Conservation (phyloP, 1,140 invertebrate genomes). For the Latrodectus geometricus region DNA sequence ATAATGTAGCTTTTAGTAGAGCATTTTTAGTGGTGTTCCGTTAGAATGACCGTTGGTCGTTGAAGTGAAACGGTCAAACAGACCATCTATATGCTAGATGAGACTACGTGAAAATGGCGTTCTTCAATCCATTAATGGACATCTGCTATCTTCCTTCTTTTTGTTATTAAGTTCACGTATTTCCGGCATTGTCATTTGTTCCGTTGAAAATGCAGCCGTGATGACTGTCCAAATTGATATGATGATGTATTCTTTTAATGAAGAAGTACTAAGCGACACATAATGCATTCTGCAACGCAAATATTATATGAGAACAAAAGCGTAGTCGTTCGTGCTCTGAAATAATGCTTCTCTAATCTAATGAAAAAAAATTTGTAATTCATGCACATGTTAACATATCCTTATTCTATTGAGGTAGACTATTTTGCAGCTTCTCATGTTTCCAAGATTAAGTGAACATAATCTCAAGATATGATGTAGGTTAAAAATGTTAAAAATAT, state of each 20-base stretch:
- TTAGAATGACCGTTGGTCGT: slow-evolving; percentile 18
- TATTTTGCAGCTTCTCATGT: no score
- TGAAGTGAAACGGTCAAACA: slow-evolving; percentile 40
- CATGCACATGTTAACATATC: no score
- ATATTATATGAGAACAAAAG: no score
- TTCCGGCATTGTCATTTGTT: slow-evolving; percentile 3
- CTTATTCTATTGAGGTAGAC: no score
- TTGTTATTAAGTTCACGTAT: slow-evolving; percentile 16
- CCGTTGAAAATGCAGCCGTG: slow-evolving; percentile 10
- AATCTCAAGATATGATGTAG: no score
- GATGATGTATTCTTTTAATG: not conserved
- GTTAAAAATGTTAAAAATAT: no score
- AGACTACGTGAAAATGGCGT: slow-evolving; percentile 30
- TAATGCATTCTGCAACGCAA: not conserved
- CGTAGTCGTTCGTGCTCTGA: no score
- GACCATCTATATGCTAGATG: slow-evolving; percentile 22
- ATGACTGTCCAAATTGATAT: not conserved
- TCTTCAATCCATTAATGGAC: slow-evolving; percentile 16
- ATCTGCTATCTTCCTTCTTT: not conserved
- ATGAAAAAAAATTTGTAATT: no score
- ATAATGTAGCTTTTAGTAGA: not conserved
- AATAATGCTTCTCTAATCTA: no score
- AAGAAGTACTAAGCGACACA: not conserved
- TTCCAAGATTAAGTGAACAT: no score
- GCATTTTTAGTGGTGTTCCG: not conserved